Base-by-base conservation (phyloP, 1,140 invertebrate species). In the Scaptomyza pallida region DNA sequence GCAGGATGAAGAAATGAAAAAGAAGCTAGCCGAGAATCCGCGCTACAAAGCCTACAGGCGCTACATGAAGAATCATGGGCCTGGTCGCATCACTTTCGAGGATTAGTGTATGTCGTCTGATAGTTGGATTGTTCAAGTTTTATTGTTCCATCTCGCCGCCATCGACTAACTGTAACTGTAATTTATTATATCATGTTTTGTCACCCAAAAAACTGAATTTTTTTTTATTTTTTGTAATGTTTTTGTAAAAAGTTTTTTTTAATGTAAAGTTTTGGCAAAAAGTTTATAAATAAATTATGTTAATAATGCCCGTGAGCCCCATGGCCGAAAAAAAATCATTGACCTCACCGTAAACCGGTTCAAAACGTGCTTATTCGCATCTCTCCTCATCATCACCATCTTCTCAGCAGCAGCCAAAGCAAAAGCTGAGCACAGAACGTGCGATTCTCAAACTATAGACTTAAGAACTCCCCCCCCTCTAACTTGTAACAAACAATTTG, bases 1-100 rank as follows among this genome's bases (percentile, higher is more conserved):
- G 67, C 95, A 97, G 91, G 96, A 98, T 76, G 96, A 96, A 74
- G 95, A 97, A 89, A 93, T 94, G 73, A 97, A 96, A 83, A 95
- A 94, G 70, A 94, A 96, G 90, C 89, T 96, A 77, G 95, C 96
- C 8, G 95, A 96, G 90, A 96, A 93, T 92, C 94, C 95, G 43
- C 93, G 94, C 81, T 95, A 96, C 83, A 96, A 96, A 92, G 94
- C 95, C 59, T 96, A 96, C 77, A 92, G 96, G 64, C 92, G 96
- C 59, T 96, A 96, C 89, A 94, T 97, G 91, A 97, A 96, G 89
- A 95, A 95, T 75, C 95, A 96, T 91, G 96, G 95, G 2, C 93
- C 94, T 4, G 95, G 95, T 0, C 92, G 95, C 73, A 95, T 97
- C 92, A 96, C 95, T 19, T 96, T 96, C 92, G 96, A 96, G 89